Conservation (phyloP, 1,140 invertebrate genomes). For the Drosophila kepulauana region DNA sequence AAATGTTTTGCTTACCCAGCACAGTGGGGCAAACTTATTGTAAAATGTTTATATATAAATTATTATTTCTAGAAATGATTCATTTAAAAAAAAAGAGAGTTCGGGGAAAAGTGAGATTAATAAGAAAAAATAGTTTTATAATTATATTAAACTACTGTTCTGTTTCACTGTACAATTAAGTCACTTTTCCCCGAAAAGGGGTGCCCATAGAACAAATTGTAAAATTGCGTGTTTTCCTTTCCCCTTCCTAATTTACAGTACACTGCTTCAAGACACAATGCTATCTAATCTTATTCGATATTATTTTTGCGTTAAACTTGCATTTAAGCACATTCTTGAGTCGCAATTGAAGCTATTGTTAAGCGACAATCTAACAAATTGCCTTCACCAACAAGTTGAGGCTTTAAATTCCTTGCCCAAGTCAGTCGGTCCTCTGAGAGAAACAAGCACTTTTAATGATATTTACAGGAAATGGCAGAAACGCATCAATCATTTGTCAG, state of each 20-base stretch:
- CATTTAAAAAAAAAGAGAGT: no score
- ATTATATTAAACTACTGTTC: background rate
- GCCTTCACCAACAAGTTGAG: slow-evolving; percentile 47
- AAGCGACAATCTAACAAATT: slow-evolving; percentile 42
- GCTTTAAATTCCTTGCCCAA: slow-evolving; percentile 52
- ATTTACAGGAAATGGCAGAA: slow-evolving; percentile 75
- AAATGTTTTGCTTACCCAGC: slow-evolving; percentile 50
- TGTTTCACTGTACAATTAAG: slow-evolving; percentile 39
- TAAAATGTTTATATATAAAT: no score
- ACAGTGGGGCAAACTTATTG: slow-evolving; percentile 45
- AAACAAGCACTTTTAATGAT: slow-evolving; percentile 68
- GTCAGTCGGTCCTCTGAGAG: slow-evolving; percentile 12
- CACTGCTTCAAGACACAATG: slow-evolving; percentile 70
- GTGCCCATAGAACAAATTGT: slow-evolving; percentile 81
- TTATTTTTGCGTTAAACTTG: slow-evolving; percentile 81
- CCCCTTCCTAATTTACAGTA: slow-evolving; percentile 18
- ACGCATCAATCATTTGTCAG: slow-evolving; percentile 83
- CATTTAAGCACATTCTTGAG: slow-evolving; percentile 68
- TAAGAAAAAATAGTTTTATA: no score
- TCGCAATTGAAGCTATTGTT: slow-evolving; percentile 29
- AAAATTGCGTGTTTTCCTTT: slow-evolving; percentile 70
- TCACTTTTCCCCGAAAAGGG: slow-evolving; percentile 58
- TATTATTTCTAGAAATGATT: background rate
- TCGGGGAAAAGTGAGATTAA: background rate
- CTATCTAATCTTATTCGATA: slow-evolving; percentile 83